These are phyloP conservation scores for Trichopria drosophilae DNA, from an alignment of 2,888 invertebrate species.

Conservation along the genomic window DNA sequence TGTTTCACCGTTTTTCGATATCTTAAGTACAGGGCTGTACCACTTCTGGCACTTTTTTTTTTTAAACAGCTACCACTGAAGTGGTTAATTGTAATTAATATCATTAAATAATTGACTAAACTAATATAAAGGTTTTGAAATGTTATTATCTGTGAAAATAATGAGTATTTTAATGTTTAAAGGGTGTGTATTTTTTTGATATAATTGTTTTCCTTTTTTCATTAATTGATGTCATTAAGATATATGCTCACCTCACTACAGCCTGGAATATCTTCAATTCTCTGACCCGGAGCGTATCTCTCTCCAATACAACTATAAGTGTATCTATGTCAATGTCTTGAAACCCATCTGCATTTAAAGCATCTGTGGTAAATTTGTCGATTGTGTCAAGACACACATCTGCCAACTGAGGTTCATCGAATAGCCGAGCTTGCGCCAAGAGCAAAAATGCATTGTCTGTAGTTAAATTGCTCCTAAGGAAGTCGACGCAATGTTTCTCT, in stretches of 20 bases:
- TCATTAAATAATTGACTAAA: too few species aligned
- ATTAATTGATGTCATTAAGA: too few species aligned
- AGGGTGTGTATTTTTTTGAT: too few species aligned
- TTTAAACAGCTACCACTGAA: too few species aligned
- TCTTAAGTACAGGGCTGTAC: too few species aligned
- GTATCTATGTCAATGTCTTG: slow-evolving; percentile 82
- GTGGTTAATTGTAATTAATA: too few species aligned
- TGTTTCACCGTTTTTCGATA: too few species aligned
- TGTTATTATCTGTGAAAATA: too few species aligned
- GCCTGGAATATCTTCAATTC: slow-evolving; percentile 79
- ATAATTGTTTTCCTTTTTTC: too few species aligned
- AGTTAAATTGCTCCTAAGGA: slow-evolving; percentile 72
- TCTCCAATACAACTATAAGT: slow-evolving; percentile 73
- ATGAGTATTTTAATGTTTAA: too few species aligned
- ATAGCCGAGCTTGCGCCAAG: slow-evolving; percentile 76
- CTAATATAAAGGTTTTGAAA: too few species aligned
- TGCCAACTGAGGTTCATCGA: slow-evolving; percentile 82
- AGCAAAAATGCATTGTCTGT: slow-evolving; percentile 83
- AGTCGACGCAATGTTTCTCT: slow-evolving; percentile 82
- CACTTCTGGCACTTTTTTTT: too few species aligned
- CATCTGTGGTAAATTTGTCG: slow-evolving; percentile 80
- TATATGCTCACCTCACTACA: slow-evolving; percentile 62
- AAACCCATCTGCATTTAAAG: slow-evolving; percentile 78
- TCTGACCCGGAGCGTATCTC: slow-evolving; percentile 77
- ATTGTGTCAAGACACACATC: slow-evolving; percentile 79